phyloP scores from a whole-genome alignment of 2,797 vertebrate genomes.

The Uromys caudimaculatus region DNA sequence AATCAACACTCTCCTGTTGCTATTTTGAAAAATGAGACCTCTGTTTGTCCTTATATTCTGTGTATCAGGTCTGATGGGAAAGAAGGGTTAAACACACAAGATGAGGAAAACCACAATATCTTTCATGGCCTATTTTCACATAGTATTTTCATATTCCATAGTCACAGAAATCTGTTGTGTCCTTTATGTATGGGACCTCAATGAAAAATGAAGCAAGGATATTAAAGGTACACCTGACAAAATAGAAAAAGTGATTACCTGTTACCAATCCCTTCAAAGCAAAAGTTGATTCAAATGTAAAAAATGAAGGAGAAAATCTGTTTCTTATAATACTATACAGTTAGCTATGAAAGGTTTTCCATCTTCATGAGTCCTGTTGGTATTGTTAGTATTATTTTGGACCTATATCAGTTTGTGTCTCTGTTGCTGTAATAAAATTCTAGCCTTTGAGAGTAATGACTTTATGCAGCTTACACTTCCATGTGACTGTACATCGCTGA shows the following conservation, averaged over 20 bases:
- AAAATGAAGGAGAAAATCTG: background rate
- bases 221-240: background rate
- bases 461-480: background rate
- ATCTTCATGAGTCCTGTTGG: background rate
- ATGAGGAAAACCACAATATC: background rate
- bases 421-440: background rate
- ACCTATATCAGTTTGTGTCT: no score
- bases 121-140: background rate
- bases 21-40: background rate
- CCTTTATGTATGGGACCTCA: background rate
- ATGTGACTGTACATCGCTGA: background rate
- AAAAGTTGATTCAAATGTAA: background rate
- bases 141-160: background rate
- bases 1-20: background rate
- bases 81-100: background rate
- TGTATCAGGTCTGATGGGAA: background rate
- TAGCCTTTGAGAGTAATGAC: background rate
- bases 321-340: background rate
- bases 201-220: background rate
- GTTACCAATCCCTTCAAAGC: background rate
- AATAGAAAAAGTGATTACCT: background rate
- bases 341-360: fast-evolving
- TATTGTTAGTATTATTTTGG: background rate
- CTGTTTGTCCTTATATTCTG: background rate
- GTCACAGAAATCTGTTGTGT: background rate